Conservation (phyloP, 1,140 invertebrate genomes). For the Heliconius nattereri region DNA sequence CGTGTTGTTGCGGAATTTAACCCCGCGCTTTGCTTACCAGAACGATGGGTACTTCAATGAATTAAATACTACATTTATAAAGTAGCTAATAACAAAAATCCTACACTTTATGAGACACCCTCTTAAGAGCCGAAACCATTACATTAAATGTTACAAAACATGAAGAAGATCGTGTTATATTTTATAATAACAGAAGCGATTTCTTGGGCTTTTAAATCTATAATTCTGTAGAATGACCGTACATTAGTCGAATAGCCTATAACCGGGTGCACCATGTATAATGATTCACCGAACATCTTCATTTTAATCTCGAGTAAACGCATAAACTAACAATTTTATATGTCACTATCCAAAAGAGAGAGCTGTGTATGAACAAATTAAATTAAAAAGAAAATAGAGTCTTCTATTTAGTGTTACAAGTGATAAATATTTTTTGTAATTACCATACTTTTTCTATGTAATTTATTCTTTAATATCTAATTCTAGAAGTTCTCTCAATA, state of each 20-base stretch:
- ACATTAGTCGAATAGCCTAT: slow-evolving; percentile 37
- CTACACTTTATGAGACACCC: not conserved
- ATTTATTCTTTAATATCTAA: too few relatives aligned
- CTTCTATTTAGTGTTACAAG: too few relatives aligned
- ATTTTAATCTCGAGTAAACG: slow-evolving; percentile 65
- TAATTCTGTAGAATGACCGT: slow-evolving; percentile 37
- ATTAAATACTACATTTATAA: too few relatives aligned
- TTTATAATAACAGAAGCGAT: slow-evolving; percentile 45
- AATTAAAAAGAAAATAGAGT: not conserved
- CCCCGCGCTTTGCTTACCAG: too few relatives aligned
- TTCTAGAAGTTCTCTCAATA: not conserved
- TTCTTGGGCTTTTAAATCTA: slow-evolving; percentile 34
- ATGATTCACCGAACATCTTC: slow-evolving; percentile 60
- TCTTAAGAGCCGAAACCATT: slow-evolving; percentile 8
- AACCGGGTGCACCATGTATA: slow-evolving; percentile 25
- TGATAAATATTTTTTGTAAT: not conserved
- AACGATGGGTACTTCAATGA: too few relatives aligned
- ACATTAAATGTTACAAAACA: slow-evolving; percentile 41
- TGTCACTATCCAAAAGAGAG: not conserved
- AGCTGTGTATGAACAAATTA: slow-evolving; percentile 3
- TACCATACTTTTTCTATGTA: too few relatives aligned
- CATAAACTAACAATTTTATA: slow-evolving; percentile 65
- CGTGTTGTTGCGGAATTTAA: too few relatives aligned
- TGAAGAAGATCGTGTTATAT: slow-evolving; percentile 25
- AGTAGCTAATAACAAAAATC: too few relatives aligned